These are phyloP conservation scores for Cheirogaleus medius DNA, from an alignment of 2,113 vertebrate species.

Conservation along the genomic window DNA sequence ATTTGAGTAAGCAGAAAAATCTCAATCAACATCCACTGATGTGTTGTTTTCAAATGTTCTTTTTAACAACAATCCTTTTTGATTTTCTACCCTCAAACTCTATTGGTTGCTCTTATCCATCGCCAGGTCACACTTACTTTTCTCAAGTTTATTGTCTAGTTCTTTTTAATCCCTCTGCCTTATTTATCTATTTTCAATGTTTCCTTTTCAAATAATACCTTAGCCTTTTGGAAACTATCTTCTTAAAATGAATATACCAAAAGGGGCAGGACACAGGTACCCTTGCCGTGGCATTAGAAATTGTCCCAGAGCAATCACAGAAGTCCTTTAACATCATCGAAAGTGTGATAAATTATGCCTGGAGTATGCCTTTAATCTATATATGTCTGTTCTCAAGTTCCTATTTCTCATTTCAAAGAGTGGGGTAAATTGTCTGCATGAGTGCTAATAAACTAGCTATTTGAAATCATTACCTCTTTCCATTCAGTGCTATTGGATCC, in stretches of 20 bases:
- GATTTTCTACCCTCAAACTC: background rate
- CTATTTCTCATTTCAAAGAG: slow-evolving; percentile 54
- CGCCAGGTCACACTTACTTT: background rate
- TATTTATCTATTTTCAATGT: background rate
- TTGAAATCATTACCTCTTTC: slow-evolving; percentile 70
- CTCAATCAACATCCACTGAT: background rate
- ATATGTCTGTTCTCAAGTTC: slow-evolving; percentile 40
- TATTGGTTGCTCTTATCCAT: background rate
- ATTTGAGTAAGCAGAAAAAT: background rate
- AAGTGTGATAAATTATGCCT: slow-evolving; percentile 45
- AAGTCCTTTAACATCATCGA: slow-evolving; percentile 24
- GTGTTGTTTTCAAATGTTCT: background rate
- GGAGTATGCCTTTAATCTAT: slow-evolving; percentile 56
- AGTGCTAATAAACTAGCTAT: slow-evolving; percentile 59
- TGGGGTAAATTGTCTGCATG: slow-evolving; percentile 41
- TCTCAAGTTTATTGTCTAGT: background rate
- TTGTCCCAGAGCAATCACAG: background rate
- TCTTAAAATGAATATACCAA: background rate
- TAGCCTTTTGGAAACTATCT: background rate
- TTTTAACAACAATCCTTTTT: background rate
- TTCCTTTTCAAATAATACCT: background rate
- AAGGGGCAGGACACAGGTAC: background rate
- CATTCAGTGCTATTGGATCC: slow-evolving; percentile 59
- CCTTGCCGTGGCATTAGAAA: background rate
- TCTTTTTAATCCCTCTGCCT: background rate